Conservation (phyloP, 92 coral and sea anemone genomes). For the Metridium senile region DNA sequence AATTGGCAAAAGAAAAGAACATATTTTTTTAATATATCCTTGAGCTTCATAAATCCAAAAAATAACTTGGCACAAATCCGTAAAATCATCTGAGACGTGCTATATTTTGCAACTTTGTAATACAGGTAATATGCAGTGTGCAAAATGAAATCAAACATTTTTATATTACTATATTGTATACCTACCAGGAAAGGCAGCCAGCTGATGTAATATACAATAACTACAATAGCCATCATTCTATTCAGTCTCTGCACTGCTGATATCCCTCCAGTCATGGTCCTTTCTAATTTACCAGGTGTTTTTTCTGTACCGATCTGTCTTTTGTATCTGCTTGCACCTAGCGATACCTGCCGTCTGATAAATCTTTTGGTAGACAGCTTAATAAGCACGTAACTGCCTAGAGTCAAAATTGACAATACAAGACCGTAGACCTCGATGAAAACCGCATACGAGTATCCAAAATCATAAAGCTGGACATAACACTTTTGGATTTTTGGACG, state of each 20-base stretch:
- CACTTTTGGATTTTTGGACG: constrained; percentile 35
- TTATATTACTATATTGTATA: background rate
- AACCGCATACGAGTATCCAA: constrained; percentile 61
- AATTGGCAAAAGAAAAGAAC: too few species aligned
- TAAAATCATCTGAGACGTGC: too few species aligned
- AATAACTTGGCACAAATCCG: too few species aligned
- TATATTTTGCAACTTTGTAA: too few species aligned
- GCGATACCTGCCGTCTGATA: constrained; percentile 59
- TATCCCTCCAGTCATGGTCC: constrained; percentile 29
- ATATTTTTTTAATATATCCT: too few species aligned
- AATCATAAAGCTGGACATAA: constrained; percentile 60
- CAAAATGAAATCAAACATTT: too few species aligned
- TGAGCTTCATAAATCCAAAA: too few species aligned
- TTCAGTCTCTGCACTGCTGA: constrained; percentile 58
- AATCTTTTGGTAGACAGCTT: constrained; percentile 65
- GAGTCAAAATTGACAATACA: constrained; percentile 44
- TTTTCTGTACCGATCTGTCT: background rate
- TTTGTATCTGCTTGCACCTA: constrained; percentile 21
- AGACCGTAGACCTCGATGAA: constrained; percentile 66
- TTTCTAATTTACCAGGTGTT: constrained; percentile 6
- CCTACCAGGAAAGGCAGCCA: constrained; percentile 93
- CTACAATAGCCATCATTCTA: constrained; percentile 76
- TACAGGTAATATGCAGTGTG: too few species aligned
- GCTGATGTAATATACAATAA: constrained; percentile 72
- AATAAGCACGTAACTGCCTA: constrained; percentile 11